phyloP scores from a whole-genome alignment of 37 sponge, comb jelly and placozoan genomes.

The Theonella swinhoei region DNA sequence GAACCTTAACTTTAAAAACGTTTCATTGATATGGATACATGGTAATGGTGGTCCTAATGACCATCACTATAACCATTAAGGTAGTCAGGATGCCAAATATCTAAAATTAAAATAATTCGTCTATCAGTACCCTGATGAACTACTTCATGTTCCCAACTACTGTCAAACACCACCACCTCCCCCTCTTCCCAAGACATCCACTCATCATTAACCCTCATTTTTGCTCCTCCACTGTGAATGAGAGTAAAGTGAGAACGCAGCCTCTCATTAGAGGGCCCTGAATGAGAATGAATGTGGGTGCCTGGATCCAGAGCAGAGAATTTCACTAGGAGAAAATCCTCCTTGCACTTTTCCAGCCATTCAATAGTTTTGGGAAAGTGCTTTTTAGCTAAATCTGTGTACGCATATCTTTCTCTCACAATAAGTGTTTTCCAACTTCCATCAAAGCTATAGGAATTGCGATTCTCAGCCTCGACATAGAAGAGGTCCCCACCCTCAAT shows the following conservation, averaged over 20 bases:
- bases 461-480: conserved; percentile 52
- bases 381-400: conserved; percentile 25
- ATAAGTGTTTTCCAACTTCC: conserved; percentile 73
- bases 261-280: conserved; percentile 76
- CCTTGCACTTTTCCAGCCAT: conserved; percentile 6
- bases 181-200: conserved; percentile 77
- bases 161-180: conserved; percentile 68
- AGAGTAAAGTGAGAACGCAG: conserved; percentile 61
- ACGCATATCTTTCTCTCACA: conserved; percentile 44
- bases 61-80: neutral
- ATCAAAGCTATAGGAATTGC: conserved; percentile 28
- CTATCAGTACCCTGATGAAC: conserved; percentile 38
- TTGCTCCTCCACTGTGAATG: conserved; percentile 67
- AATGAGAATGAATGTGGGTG: conserved; percentile 72
- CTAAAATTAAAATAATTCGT: conserved; percentile 68
- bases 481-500: conserved; percentile 40
- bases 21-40: too few relatives aligned
- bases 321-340: conserved; percentile 68
- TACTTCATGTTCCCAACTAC: conserved; percentile 80
- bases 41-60: neutral
- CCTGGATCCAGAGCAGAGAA: conserved; percentile 72
- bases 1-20: too few relatives aligned
- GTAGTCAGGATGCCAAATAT: conserved; percentile 79
- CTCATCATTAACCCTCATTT: conserved; percentile 47
- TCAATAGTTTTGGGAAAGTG: conserved; percentile 62